Evolutionary conservation across 2,113 vertebrate species (phyloP), one percentile per base, ranked within the genome.

Genomic region (Caretta caretta): DNA sequence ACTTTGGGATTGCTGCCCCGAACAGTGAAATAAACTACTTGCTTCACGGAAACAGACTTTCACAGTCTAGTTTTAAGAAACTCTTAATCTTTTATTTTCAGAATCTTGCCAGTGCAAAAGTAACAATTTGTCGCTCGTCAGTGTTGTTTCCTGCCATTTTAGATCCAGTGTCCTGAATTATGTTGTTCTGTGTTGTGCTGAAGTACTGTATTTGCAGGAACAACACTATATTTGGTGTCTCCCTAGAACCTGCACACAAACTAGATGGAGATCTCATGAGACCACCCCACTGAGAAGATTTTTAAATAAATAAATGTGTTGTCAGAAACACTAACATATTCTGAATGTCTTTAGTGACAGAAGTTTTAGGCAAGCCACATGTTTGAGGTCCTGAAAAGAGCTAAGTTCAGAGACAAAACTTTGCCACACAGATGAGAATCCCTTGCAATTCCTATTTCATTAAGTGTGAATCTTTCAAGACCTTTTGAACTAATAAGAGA

Each of bases 71-170:
- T 46, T 94, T 25, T 92, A 22, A 35, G 75, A 90, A 13, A 25
- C 35, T 95, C 90, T 78, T 7, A 87, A 1, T 49, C 57, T 38
- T 3, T 89, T 83, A 90, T 92, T 59, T 4, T n/a, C 65, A 90
- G 65, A 83, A 91, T 42, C 86, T 88, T 49, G 35, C 48, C 87
- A 53, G 5, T 78, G 35, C 16, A 62, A 78, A 78, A 86, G 84
- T 72, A 89, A 90, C 0, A 94, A 91, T 65, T 13, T 2, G 1
- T 1, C 59, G 83, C 0, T 35, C 84, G 56, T 31, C 14, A 0
- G 76, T 25, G 94, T 82, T 88, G 29, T 48, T 46, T 94, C 14
- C 22, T 88, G 65, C 20, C n/a, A 12, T 54, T 89, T 94, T 46
- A 90, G 24, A 8, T 87, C 83, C 57, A 65, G 35, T 20, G 14